Conservation (phyloP, 2,888 invertebrate genomes). For the Lasioglossum marginatum region DNA sequence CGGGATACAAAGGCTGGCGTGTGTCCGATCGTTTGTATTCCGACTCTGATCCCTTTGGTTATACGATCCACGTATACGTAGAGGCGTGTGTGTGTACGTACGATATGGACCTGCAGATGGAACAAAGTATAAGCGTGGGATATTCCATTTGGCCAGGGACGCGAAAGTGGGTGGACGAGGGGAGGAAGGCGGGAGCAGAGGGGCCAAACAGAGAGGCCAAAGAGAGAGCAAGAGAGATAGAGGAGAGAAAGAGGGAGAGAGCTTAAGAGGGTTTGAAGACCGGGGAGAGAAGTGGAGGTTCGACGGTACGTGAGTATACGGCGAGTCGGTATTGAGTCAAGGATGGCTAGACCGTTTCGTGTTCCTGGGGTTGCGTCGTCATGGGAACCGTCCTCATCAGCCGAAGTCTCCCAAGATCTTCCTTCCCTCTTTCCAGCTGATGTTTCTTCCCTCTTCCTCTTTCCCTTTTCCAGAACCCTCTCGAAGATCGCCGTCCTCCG, state of each 20-base stretch:
- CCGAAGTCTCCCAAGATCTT: slow-evolving; percentile 73
- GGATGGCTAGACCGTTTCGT: slow-evolving; percentile 80
- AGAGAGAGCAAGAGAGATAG: slow-evolving; percentile 10
- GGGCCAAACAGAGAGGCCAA: background rate
- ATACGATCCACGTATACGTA: slow-evolving; percentile 1
- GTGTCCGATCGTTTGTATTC: slow-evolving; percentile 67
- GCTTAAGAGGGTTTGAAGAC: slow-evolving; percentile 66
- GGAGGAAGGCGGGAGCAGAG: background rate
- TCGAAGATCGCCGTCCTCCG: background rate
- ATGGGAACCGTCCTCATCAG: slow-evolving; percentile 83
- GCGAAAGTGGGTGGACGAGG: slow-evolving; percentile 42
- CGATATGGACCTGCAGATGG: slow-evolving; percentile 62
- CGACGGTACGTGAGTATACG: slow-evolving; percentile 67
- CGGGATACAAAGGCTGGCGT: slow-evolving; percentile 5
- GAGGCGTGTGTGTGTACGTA: background rate
- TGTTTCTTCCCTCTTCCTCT: background rate
- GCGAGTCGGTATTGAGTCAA: slow-evolving; percentile 75
- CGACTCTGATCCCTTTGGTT: slow-evolving; percentile 21
- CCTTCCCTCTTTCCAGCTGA: slow-evolving; percentile 47
- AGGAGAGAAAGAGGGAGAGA: slow-evolving; percentile 15
- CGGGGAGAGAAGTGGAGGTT: slow-evolving; percentile 58
- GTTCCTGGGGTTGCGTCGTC: slow-evolving; percentile 81
- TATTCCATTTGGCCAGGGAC: slow-evolving; percentile 62
- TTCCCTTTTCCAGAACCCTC: background rate
- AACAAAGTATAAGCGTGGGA: slow-evolving; percentile 66